Percentiles rank a stretch among this genome's conserved stretches.
phyloP scores from a whole-genome alignment of 2,797 vertebrate genomes.

The Microchirus variegatus region DNA sequence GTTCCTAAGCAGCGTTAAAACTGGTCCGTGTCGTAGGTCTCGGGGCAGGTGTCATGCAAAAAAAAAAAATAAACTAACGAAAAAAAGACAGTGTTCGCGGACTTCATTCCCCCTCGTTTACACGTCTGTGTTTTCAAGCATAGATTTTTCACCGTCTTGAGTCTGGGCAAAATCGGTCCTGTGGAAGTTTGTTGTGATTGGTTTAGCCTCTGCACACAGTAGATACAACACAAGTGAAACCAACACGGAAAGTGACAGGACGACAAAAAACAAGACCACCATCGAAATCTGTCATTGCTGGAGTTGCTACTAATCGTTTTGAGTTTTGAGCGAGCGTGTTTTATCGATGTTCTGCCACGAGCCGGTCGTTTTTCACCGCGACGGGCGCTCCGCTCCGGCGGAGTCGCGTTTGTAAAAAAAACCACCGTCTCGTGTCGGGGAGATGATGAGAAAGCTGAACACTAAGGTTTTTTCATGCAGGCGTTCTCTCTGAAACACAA shows the following conservation, averaged over 20 bases:
- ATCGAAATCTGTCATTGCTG: constrained; percentile 44
- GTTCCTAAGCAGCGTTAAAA: constrained; percentile 12
- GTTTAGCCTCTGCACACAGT: constrained; percentile 59
- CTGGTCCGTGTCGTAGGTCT: constrained; percentile 46
- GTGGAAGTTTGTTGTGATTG: constrained; percentile 68
- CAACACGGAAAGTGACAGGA: constrained; percentile 38
- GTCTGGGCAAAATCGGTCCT: too few relatives aligned
- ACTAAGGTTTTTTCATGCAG: constrained; percentile 65
- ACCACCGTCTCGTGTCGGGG: constrained; percentile 41
- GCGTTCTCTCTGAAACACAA: constrained; percentile 56
- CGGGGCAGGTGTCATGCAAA: constrained; percentile 75
- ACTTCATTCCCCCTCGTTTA: constrained; percentile 62
- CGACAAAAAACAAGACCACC: constrained; percentile 20
- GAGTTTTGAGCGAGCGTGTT: constrained; percentile 52
- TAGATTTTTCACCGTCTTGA: constrained; percentile 57
- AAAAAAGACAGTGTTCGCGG: constrained; percentile 45
- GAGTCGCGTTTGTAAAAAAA: constrained; percentile 52
- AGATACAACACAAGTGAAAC: constrained; percentile 69
- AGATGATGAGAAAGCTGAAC: constrained; percentile 50
- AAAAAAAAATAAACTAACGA: neutral
- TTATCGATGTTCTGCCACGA: neutral
- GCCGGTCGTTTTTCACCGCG: constrained; percentile 1
- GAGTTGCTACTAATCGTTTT: constrained; percentile 68
- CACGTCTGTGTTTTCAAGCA: constrained; percentile 67
- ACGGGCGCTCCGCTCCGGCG: constrained; percentile 36